Evolutionary conservation across 1,140 invertebrate genomes (phyloP).

Genomic region (Geopemphigus sp.): DNA sequence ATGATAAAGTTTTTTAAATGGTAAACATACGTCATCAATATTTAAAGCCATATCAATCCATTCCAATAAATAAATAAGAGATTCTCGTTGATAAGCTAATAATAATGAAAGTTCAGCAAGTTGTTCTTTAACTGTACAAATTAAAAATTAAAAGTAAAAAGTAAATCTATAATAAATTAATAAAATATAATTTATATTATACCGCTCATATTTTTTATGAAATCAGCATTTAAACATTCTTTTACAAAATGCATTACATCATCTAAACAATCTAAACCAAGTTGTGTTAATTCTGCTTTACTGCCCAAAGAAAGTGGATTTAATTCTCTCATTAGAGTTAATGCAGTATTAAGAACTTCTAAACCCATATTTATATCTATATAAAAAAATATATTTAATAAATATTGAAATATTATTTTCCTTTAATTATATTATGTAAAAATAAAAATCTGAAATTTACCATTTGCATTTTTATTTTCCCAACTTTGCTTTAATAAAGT

Average conservation of each 20-base stretch:
- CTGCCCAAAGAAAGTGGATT: constrained; percentile 64
- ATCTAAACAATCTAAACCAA: constrained; percentile 61
- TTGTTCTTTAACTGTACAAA: constrained; percentile 56
- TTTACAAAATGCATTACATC: constrained; percentile 62
- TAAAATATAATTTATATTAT: constrained; percentile 31
- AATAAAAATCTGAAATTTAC: constrained; percentile 28
- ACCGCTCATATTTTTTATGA: constrained; percentile 60
- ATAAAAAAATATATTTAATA: constrained; percentile 15
- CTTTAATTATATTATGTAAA: background rate
- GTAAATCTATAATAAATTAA: background rate
- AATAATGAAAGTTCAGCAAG: constrained; percentile 62
- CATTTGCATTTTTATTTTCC: constrained; percentile 54
- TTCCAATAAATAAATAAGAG: constrained; percentile 64
- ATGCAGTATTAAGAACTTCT: constrained; percentile 62
- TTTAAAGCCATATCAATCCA: constrained; percentile 66
- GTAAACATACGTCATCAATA: constrained; percentile 31
- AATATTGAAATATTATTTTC: too few relatives aligned
- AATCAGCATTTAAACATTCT: constrained; percentile 56
- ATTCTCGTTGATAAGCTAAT: constrained; percentile 64
- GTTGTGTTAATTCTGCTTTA: constrained; percentile 61
- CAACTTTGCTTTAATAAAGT: constrained; percentile 64
- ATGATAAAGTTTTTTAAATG: constrained; percentile 40
- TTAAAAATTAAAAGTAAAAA: background rate
- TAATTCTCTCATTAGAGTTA: constrained; percentile 61
- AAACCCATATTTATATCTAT: constrained; percentile 45